phyloP scores from a whole-genome alignment of 2,888 invertebrate genomes.

The Torymus texanus region DNA sequence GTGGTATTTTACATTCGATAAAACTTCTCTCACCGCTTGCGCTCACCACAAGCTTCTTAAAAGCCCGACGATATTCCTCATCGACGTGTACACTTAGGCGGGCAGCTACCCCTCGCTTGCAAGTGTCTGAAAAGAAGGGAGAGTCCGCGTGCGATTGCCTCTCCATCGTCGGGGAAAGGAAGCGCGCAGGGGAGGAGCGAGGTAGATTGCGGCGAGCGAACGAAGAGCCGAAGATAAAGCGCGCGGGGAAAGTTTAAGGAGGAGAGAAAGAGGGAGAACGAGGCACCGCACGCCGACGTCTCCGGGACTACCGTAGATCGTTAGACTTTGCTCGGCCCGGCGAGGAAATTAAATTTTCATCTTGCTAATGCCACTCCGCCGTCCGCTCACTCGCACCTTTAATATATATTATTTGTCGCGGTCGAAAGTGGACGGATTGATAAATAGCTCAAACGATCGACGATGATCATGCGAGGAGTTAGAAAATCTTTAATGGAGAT shows the following conservation, averaged over 20 bases:
- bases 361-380: constrained; percentile 47
- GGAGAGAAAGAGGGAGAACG: background rate
- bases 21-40: background rate
- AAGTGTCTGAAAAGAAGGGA: constrained; percentile 38
- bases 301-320: constrained; percentile 53
- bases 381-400: background rate
- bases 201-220: constrained; percentile 39
- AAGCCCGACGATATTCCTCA: background rate
- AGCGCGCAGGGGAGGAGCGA: constrained; percentile 1
- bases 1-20: background rate
- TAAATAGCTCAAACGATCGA: constrained; percentile 5
- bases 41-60: background rate
- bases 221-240: constrained; percentile 50
- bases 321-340: constrained; percentile 41
- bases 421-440: constrained; percentile 8
- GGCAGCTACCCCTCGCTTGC: too few species aligned
- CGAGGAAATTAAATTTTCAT: constrained; percentile 58
- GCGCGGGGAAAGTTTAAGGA: constrained; percentile 45
- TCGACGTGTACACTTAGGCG: background rate
- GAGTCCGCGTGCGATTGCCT: constrained; percentile 28
- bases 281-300: constrained; percentile 23
- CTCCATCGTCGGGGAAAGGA: background rate
- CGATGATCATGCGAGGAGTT: constrained; percentile 2
- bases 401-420: constrained; percentile 30
- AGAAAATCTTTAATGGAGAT: too few species aligned